Percentiles rank a stretch among this genome's conserved stretches.
These are phyloP conservation scores for Laticauda laticaudata DNA, from an alignment of 2,113 vertebrate genomes.

Conservation along the genomic window DNA sequence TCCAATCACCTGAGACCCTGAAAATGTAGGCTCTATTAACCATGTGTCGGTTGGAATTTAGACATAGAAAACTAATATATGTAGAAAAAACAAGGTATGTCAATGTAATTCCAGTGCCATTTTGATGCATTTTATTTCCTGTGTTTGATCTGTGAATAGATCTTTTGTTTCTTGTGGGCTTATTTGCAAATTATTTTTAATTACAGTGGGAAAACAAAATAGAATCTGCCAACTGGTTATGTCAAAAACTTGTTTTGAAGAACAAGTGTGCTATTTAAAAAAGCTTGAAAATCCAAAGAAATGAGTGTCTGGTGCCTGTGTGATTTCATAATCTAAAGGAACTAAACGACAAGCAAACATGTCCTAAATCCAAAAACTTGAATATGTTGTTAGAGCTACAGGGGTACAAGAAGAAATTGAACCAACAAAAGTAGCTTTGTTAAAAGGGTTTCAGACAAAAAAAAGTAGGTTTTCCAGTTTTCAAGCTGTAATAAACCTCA, in stretches of 20 bases:
- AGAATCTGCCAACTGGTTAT: constrained; percentile 47
- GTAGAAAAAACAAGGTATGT: not conserved
- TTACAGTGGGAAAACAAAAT: not conserved
- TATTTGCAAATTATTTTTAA: not conserved
- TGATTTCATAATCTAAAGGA: not conserved
- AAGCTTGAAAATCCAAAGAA: constrained; percentile 25
- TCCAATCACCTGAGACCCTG: not conserved
- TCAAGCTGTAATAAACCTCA: not conserved
- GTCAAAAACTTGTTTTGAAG: constrained; percentile 44
- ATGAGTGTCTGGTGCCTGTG: rapidly evolving
- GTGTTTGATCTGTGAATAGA: not conserved
- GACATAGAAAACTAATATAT: not conserved
- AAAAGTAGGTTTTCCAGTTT: constrained; percentile 4
- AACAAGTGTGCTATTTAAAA: constrained; percentile 40
- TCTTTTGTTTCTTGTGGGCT: not conserved
- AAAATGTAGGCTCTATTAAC: not conserved
- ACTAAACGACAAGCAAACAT: constrained; percentile 30
- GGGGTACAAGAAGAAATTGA: constrained; percentile 50
- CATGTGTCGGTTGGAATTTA: not conserved
- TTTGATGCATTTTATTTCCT: not conserved
- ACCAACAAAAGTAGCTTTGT: constrained; percentile 40
- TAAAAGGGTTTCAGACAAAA: constrained; percentile 22
- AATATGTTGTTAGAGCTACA: constrained; percentile 37
- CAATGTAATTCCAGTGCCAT: not conserved
- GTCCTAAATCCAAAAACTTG: constrained; percentile 27